phyloP scores from a whole-genome alignment of 2,113 vertebrate genomes.

The Drymodes brunneopygia region DNA sequence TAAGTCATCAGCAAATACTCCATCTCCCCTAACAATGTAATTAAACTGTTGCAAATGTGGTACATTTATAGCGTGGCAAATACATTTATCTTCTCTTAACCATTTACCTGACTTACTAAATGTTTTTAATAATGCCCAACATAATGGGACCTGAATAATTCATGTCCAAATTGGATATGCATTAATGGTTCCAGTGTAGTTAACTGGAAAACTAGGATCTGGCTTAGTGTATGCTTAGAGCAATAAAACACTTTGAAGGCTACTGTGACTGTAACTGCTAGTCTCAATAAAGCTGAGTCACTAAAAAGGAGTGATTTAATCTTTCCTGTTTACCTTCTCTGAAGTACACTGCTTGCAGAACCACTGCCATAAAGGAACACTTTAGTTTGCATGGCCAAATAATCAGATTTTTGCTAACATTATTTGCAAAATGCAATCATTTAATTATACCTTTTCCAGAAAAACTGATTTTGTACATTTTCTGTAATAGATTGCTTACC shows the following conservation, averaged over 20 bases:
- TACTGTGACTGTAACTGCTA: neutral
- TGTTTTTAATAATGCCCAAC: slow-evolving; percentile 20
- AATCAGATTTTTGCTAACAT: neutral
- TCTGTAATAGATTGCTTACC: neutral
- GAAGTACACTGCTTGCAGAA: neutral
- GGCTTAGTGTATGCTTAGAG: neutral
- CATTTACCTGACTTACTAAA: slow-evolving; percentile 13
- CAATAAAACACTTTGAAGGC: slow-evolving; percentile 34
- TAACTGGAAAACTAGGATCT: slow-evolving; percentile 29
- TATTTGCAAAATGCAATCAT: neutral
- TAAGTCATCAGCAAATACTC: neutral
- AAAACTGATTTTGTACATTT: neutral
- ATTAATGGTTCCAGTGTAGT: slow-evolving; percentile 23
- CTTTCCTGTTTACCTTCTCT: neutral
- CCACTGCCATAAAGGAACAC: neutral
- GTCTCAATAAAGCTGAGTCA: slow-evolving; percentile 42
- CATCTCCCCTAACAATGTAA: neutral
- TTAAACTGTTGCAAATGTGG: neutral
- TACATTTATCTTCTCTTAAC: slow-evolving; percentile 29
- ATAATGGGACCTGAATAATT: slow-evolving; percentile 48
- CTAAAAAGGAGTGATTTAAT: slow-evolving; percentile 6
- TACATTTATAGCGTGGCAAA: neutral
- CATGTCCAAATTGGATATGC: slow-evolving; percentile 40
- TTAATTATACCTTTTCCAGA: neutral
- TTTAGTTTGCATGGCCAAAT: neutral